These are phyloP conservation scores for Bucco capensis DNA, from an alignment of 2,113 vertebrate species.

Conservation along the genomic window DNA sequence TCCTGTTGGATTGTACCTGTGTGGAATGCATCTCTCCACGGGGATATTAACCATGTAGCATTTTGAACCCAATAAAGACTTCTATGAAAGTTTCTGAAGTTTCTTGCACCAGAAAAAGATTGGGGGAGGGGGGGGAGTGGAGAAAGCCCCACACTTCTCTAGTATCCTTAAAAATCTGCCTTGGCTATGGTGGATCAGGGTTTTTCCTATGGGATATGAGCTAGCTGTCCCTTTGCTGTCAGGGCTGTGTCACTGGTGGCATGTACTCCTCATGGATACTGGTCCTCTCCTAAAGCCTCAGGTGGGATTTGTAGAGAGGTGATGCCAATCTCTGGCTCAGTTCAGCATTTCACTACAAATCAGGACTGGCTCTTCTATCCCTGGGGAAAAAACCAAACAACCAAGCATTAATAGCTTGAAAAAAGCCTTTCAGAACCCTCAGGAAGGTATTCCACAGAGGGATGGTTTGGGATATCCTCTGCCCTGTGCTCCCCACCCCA, in stretches of 20 bases:
- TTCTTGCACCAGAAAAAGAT: not conserved
- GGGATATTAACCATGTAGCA: fast-evolving
- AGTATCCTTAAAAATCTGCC: not conserved
- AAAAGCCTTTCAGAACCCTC: too few relatives aligned
- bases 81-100: fast-evolving
- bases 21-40: fast-evolving
- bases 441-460: fast-evolving
- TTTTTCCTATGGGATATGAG: not conserved
- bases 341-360: not conserved
- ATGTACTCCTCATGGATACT: fast-evolving
- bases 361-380: not conserved
- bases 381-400: not conserved
- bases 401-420: not conserved
- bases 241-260: not conserved
- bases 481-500: fast-evolving
- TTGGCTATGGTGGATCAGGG: not conserved
- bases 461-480: fast-evolving
- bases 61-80: slow-evolving; percentile 18
- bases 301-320: not conserved
- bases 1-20: not conserved
- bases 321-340: not conserved
- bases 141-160: fast-evolving
- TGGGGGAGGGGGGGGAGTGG: too few relatives aligned
- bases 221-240: too few relatives aligned
- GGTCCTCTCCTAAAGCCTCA: not conserved